Percentiles rank a stretch among this genome's conserved stretches.
These are phyloP conservation scores for Penaeus monodon DNA, from an alignment of 2,888 invertebrate genomes.

Conservation along the genomic window DNA sequence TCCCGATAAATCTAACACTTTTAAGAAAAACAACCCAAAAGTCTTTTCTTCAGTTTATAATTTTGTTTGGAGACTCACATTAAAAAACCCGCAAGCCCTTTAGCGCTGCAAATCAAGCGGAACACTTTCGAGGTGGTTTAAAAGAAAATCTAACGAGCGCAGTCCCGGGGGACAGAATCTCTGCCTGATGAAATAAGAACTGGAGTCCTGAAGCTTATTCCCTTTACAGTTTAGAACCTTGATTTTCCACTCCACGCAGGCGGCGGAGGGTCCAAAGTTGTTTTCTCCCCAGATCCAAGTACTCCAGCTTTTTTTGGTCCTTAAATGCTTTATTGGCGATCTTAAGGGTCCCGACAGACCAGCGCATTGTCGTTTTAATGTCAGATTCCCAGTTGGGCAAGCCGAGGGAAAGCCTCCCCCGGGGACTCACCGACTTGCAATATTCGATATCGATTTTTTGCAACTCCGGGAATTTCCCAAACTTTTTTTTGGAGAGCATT, in stretches of 20 bases:
- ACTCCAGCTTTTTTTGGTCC: conserved; percentile 76
- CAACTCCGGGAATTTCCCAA: conserved; percentile 76
- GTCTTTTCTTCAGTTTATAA: conserved; percentile 76
- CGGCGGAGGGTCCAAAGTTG: conserved; percentile 83
- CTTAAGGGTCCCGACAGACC: conserved; percentile 84
- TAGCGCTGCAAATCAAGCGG: conserved; percentile 88
- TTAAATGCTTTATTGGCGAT: conserved; percentile 80
- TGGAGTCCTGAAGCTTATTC: conserved; percentile 84
- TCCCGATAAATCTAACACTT: conserved; percentile 79
- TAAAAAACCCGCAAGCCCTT: conserved; percentile 83
- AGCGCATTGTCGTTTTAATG: conserved; percentile 86
- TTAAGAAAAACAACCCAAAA: conserved; percentile 64
- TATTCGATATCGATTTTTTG: conserved; percentile 80
- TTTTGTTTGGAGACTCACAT: conserved; percentile 90
- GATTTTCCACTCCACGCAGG: conserved; percentile 82
- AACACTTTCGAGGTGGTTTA: conserved; percentile 90
- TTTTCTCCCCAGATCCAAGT: conserved; percentile 84
- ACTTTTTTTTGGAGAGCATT: conserved; percentile 75
- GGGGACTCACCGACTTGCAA: conserved; percentile 84
- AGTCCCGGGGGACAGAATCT: conserved; percentile 71
- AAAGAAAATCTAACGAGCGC: conserved; percentile 87
- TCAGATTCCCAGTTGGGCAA: conserved; percentile 84
- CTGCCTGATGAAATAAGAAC: conserved; percentile 75
- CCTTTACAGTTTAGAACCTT: conserved; percentile 82
- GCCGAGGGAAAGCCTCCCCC: conserved; percentile 84